Conservation (phyloP, 2,888 invertebrate genomes). For the Parnassius apollo region DNA sequence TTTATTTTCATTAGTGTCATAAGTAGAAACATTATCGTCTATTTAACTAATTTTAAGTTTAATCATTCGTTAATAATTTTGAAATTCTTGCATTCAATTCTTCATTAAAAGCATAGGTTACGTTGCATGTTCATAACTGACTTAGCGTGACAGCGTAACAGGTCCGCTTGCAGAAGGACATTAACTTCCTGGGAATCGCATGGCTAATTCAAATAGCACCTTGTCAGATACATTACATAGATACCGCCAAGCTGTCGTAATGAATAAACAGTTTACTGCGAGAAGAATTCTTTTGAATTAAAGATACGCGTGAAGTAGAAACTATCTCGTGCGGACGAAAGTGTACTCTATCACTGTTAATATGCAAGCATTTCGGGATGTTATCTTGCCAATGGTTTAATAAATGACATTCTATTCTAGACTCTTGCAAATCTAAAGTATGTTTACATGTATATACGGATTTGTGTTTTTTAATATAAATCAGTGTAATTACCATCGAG, state of each 20-base stretch:
- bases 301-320: slow-evolving; percentile 17
- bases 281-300: slow-evolving; percentile 27
- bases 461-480: no score
- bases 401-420: neutral
- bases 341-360: slow-evolving; percentile 9
- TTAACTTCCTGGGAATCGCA: slow-evolving; percentile 29
- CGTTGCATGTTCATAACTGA: slow-evolving; percentile 16
- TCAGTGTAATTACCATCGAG: no score
- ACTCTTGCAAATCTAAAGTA: neutral
- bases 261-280: slow-evolving; percentile 25
- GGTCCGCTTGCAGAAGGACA: slow-evolving; percentile 20
- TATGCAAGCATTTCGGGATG: slow-evolving; percentile 1
- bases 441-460: neutral
- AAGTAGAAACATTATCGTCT: no score
- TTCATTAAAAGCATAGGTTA: slow-evolving; percentile 7
- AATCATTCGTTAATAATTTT: slow-evolving; percentile 18
- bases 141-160: slow-evolving; percentile 25
- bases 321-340: slow-evolving; percentile 7
- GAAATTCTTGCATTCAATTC: neutral
- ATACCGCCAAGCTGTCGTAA: slow-evolving; percentile 24
- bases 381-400: slow-evolving; percentile 12
- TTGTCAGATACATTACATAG: slow-evolving; percentile 28
- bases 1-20: no score
- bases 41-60: neutral
- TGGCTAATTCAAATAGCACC: slow-evolving; percentile 28